Conservation (phyloP, 2,113 vertebrate genomes). For the Phainopepla nitens region DNA sequence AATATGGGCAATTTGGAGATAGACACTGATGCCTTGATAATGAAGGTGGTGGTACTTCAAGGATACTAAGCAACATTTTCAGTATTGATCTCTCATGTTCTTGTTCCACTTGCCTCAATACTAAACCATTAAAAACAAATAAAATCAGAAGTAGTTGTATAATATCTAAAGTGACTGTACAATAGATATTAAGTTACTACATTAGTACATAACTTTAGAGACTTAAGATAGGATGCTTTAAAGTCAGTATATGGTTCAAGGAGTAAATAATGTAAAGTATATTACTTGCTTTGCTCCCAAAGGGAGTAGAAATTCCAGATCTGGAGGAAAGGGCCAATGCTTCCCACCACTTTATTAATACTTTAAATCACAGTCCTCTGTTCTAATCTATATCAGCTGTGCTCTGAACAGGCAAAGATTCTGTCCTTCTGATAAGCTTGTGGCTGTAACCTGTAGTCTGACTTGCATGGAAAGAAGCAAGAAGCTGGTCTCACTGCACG, state of each 20-base stretch:
- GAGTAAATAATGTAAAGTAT: neutral
- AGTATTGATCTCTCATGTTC: neutral
- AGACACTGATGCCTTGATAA: neutral
- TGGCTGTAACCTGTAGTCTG: neutral
- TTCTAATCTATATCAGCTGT: constrained; percentile 24
- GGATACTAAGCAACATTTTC: neutral
- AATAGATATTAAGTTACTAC: neutral
- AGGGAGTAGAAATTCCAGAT: neutral
- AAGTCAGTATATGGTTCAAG: neutral
- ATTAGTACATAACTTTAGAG: neutral
- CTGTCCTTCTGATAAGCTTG: neutral
- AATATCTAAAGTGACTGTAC: neutral
- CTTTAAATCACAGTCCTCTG: constrained; percentile 2
- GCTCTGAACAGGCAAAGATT: neutral
- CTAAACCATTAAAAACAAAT: neutral
- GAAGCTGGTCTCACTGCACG: neutral
- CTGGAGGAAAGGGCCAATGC: neutral
- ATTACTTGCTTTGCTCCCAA: neutral
- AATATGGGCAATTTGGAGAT: neutral
- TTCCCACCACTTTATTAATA: constrained; percentile 54
- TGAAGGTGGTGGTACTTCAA: neutral
- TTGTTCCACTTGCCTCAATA: neutral
- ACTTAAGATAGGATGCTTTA: neutral
- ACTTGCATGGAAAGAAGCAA: neutral
- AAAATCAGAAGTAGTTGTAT: neutral